Evolutionary conservation across 1,140 invertebrate species (phyloP).

Genomic region (Doryteuthis pealeii): DNA sequence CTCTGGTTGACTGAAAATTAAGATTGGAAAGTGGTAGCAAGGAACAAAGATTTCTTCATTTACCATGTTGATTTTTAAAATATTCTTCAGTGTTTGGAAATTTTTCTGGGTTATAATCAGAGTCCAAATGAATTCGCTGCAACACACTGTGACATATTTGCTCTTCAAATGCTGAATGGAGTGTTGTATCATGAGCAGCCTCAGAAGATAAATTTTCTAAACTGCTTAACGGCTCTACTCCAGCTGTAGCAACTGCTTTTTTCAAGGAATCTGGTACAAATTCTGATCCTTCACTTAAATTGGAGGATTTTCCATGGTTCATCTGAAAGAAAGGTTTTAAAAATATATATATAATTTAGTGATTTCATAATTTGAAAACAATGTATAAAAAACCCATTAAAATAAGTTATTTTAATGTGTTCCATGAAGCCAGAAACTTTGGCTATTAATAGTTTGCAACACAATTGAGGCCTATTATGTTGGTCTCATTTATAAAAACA

Average conservation of each 20-base stretch:
- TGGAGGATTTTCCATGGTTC: constrained; percentile 33
- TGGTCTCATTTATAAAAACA: too few species aligned
- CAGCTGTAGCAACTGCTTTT: constrained; percentile 62
- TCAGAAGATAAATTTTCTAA: constrained; percentile 60
- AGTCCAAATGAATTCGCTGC: constrained; percentile 58
- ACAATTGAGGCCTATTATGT: too few species aligned
- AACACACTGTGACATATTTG: constrained; percentile 59
- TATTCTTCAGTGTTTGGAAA: constrained; percentile 63
- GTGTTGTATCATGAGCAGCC: constrained; percentile 54
- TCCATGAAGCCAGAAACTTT: too few species aligned
- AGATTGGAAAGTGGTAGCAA: too few species aligned
- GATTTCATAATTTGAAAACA: neutral
- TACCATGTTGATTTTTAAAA: constrained; percentile 39
- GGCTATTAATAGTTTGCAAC: too few species aligned
- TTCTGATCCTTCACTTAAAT: constrained; percentile 36
- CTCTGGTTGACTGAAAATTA: too few species aligned
- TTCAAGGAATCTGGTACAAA: constrained; percentile 58
- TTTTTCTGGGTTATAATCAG: constrained; percentile 62
- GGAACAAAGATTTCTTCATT: too few species aligned
- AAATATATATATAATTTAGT: too few species aligned
- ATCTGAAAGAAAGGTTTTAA: constrained; percentile 57
- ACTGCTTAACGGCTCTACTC: constrained; percentile 60
- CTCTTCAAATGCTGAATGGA: constrained; percentile 61
- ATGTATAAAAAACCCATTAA: too few species aligned
- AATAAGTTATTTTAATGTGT: too few species aligned